A percentile compares a stretch with the other conserved stretches of the same genome.
Evolutionary conservation across 92 coral and sea anemone genomes (phyloP).

Genomic region (Parazoanthus atlanticus): DNA sequence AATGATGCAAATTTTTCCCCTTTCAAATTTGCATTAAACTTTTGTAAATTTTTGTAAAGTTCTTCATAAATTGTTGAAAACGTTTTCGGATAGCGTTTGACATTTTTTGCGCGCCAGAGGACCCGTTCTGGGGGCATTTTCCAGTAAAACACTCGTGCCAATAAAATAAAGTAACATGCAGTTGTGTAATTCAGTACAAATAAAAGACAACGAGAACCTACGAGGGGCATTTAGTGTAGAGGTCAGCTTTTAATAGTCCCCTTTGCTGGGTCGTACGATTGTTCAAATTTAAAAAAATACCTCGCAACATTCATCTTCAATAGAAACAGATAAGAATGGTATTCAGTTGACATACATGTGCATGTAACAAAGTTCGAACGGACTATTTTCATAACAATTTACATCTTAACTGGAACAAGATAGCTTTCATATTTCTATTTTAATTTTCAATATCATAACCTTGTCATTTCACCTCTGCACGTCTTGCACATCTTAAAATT

Average conservation of each 20-base stretch:
- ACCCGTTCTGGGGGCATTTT: no score
- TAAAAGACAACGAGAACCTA: background rate
- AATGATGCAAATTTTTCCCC: no score
- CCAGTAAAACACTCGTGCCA: no score
- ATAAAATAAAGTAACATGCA: background rate
- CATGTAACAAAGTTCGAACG: background rate
- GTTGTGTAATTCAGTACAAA: background rate
- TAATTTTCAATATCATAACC: background rate
- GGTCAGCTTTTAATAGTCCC: background rate
- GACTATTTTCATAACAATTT: background rate
- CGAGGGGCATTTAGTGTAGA: background rate
- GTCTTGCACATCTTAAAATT: background rate
- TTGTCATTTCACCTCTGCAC: slow-evolving; percentile 6
- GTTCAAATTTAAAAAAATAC: slow-evolving; percentile 8
- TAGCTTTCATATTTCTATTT: background rate
- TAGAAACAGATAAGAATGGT: background rate
- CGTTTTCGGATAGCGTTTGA: no score
- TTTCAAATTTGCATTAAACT: no score
- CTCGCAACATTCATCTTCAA: background rate
- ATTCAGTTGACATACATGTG: background rate
- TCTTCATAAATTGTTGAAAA: no score
- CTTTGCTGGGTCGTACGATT: background rate
- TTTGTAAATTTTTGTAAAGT: no score
- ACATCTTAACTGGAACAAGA: background rate
- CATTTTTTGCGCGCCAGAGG: no score